Percentiles rank a stretch among this genome's conserved stretches.
These are phyloP conservation scores for Salvator merianae DNA, from an alignment of 2,113 vertebrate species.

Conservation along the genomic window DNA sequence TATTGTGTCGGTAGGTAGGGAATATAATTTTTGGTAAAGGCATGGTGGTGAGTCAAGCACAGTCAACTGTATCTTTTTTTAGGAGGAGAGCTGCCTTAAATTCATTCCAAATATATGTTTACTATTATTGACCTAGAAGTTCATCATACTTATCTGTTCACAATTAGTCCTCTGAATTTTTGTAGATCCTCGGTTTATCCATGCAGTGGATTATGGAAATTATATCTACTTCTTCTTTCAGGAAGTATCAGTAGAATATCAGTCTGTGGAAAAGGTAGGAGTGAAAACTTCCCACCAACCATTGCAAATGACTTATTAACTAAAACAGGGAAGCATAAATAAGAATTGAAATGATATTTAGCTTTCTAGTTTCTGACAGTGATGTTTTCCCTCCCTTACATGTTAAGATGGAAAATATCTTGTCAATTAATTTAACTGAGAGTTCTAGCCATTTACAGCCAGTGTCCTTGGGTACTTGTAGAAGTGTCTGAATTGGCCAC, in stretches of 20 bases:
- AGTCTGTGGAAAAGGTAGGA: slow-evolving; percentile 97
- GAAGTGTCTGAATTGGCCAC: no score
- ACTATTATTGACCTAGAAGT: not conserved
- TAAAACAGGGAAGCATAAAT: slow-evolving; percentile 61
- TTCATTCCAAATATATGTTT: slow-evolving; percentile 4
- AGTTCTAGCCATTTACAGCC: no score
- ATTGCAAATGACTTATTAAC: not conserved
- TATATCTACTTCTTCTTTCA: slow-evolving; percentile 99
- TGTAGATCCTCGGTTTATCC: slow-evolving; percentile 94
- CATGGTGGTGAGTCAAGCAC: no score
- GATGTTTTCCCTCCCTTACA: no score
- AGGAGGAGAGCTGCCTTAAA: no score
- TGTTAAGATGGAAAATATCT: no score
- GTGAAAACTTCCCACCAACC: slow-evolving; percentile 1
- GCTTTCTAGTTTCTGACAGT: no score
- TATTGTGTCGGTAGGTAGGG: no score
- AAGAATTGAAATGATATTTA: slow-evolving; percentile 51
- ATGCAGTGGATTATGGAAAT: slow-evolving; percentile 92
- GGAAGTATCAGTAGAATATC: slow-evolving; percentile 97
- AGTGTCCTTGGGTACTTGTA: no score
- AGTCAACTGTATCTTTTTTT: slow-evolving; percentile 20
- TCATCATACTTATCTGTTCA: fast-evolving
- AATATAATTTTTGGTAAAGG: no score
- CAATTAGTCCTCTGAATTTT: slow-evolving; percentile 39
- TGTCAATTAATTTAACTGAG: no score